Conservation (phyloP, 2,888 invertebrate genomes). For the Caenorhabditis angaria region DNA sequence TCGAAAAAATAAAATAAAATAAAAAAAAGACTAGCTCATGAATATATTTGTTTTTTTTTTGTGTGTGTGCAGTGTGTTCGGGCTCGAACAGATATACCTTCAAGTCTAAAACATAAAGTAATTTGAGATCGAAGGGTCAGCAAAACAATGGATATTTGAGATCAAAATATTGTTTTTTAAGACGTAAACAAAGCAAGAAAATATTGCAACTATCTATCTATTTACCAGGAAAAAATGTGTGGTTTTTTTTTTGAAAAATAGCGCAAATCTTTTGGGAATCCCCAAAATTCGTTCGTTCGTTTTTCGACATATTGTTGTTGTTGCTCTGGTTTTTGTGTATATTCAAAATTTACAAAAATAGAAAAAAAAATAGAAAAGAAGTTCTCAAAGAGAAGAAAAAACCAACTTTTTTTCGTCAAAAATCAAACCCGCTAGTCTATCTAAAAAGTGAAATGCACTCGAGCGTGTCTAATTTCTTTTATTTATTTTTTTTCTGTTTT, state of each 20-base stretch:
- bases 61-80: too few species aligned
- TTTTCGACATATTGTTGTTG: too few species aligned
- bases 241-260: background rate
- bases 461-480: constrained; percentile 38
- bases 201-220: background rate
- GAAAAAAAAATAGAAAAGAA: constrained; percentile 6
- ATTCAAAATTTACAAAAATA: too few species aligned
- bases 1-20: constrained; percentile 10
- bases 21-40: constrained; percentile 16
- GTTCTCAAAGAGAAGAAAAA: background rate
- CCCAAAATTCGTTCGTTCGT: too few species aligned
- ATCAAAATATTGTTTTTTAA: background rate
- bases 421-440: background rate
- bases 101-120: too few species aligned
- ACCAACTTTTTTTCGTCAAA: background rate
- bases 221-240: too few species aligned
- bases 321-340: too few species aligned
- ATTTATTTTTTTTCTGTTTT: constrained; percentile 11
- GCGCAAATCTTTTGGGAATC: too few species aligned
- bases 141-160: background rate
- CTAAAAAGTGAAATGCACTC: constrained; percentile 15
- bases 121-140: constrained; percentile 12
- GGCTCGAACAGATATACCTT: too few species aligned
- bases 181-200: background rate
- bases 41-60: constrained; percentile 33